Base-by-base conservation (phyloP, 2,888 invertebrate genomes). In the Drosophila lutescens region DNA sequence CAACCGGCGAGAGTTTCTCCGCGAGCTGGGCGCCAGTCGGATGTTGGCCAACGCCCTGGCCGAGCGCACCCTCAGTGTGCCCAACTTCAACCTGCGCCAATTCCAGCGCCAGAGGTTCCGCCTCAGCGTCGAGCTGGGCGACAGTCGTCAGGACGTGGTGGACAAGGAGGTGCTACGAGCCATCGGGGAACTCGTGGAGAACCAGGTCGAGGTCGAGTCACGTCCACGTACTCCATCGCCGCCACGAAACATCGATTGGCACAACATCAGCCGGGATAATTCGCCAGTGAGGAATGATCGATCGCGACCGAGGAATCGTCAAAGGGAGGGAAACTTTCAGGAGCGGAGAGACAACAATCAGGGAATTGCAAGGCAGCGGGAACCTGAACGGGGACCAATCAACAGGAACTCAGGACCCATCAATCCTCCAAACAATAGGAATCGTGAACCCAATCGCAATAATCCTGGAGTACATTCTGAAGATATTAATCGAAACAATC, bases 211-310 rank as follows among this genome's bases (percentile, higher is more conserved):
- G 2, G 20, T 7, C n/a, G 38, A 17, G n/a, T 43, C 51, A 10
- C 62, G 53, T 0, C 70, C 74, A 1, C 49, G 36, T 5, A 74
- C 86, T 5, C 74, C 77, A n/a, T 58, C 80, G 15, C 79, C 83
- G 7, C 79, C 86, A 7, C 56, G 68, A 20, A 55, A 81, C 43
- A 75, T 83, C 6, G 50, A 81, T 51, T 84, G 81, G 79, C 61
- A 73, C 60, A 57, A 20, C 12, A n/a, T 23, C 17, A 51, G 30
- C 13, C 50, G 44, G 3, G 44, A 56, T 8, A 12, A 8, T 20
- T 23, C 46, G 8, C 47, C 60, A 6, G 15, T 2, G 3, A 20
- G 10, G 8, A 38, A 10, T 1, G 17, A 65, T 2, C 65, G 57
- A 38, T 38, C 55, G 2, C 41, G 40, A 12, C 30, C 58, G 41